Conservation (phyloP, 2,113 vertebrate genomes). For the Butorides virescens region DNA sequence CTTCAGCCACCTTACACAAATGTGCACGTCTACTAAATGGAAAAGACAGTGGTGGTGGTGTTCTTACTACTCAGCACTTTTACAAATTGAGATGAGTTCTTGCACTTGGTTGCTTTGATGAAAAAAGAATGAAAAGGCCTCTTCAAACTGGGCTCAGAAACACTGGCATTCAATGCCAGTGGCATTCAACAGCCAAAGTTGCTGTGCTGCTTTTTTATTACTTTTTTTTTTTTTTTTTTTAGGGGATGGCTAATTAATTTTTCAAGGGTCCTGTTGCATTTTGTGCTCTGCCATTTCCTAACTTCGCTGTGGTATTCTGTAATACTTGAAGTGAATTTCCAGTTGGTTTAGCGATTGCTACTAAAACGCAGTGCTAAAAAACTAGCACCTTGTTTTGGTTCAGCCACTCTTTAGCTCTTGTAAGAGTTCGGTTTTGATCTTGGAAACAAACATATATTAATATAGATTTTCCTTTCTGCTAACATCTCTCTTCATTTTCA, state of each 20-base stretch:
- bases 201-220: neutral
- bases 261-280: neutral
- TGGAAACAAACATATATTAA: neutral
- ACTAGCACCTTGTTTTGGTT: neutral
- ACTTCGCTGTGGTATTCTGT: neutral
- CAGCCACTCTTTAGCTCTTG: neutral
- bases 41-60: neutral
- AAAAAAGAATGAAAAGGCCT: neutral
- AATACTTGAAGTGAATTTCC: neutral
- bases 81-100: neutral
- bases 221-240: neutral
- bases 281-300: neutral
- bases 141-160: neutral
- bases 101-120: neutral
- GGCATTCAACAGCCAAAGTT: neutral
- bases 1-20: too few species aligned
- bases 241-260: neutral
- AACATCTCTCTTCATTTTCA: slow-evolving; percentile 9
- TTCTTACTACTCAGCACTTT: neutral
- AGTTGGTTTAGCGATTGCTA: neutral
- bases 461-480: too few species aligned
- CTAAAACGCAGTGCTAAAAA: neutral
- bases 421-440: neutral
- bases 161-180: neutral
- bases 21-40: neutral